Evolutionary conservation across 2,797 vertebrate genomes (phyloP), one percentile per base, ranked within the genome.

Genomic region (Paratrypauchen microcephalus): DNA sequence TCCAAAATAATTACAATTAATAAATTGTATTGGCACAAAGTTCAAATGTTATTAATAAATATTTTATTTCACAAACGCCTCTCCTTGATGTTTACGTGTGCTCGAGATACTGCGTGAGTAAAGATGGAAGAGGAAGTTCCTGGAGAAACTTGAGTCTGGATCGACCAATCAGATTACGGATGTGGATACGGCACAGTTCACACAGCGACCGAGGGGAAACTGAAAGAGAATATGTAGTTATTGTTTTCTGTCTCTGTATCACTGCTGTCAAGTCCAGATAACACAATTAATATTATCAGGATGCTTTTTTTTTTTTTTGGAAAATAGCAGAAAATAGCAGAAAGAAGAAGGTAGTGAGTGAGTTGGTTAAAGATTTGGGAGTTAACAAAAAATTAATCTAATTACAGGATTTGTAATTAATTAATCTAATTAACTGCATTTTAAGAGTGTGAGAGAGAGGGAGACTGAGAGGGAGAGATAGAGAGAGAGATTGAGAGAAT

Each of bases 41-140:
- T 65, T 50, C 6, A 50, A 50, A 50, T 8, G 5, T 30, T 65
- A 9, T 30, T 19, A 48, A 64, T 64, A 23, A 55, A 66, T 48
- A 48, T 30, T 32, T 68, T 26, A 12, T 12, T 54, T 65, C 21
- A 48, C 13, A 26, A 7, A 18, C 48, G 58, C 15, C 12, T 60
- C 12, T 60, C 30, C n/a, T 41, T 54, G n/a, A 54, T 5, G 5
- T 61, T 91, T 95, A 96, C 91, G 92, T 93, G 74, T 98, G 92
- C 79, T 96, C 95, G 57, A 99, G 88, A 85, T 96, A 99, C 77
- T 94, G 91, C 83, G 95, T 95, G 74, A 98, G 90, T 67, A 97
- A 81, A 0, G 92, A 93, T 41, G 97, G 97, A 56, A 99, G 75
- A 80, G 95, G 95, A 41, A 99, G 95, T 28, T 93, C 91, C 5